These are phyloP conservation scores for Macropus fuliginosus DNA, from an alignment of 2,797 vertebrate species.

Conservation along the genomic window DNA sequence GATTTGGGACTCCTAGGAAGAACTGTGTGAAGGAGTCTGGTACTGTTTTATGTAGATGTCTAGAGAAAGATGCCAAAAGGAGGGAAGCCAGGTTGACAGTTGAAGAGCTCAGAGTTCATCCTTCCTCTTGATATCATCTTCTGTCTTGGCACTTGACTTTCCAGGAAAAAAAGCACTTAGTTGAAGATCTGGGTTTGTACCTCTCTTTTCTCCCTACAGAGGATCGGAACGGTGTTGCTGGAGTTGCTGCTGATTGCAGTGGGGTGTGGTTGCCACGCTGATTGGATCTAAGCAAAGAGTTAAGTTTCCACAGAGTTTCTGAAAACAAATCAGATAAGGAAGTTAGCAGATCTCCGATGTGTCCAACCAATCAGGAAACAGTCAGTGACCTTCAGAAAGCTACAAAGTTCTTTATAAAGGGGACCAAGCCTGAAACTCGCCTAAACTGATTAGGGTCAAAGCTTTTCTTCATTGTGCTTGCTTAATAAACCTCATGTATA, in stretches of 20 bases:
- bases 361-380: too few species aligned
- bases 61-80: background rate
- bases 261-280: background rate
- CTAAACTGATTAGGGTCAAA: too few species aligned
- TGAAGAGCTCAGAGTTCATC: background rate
- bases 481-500: too few species aligned
- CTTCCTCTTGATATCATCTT: background rate
- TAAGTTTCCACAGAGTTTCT: too few species aligned
- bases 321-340: too few species aligned
- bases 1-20: background rate
- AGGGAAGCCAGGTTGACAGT: background rate
- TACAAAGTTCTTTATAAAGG: too few species aligned
- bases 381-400: too few species aligned
- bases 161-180: background rate
- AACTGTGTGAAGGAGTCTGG: background rate
- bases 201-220: background rate
- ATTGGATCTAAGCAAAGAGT: background rate
- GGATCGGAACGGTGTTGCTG: background rate
- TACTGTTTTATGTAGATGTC: background rate
- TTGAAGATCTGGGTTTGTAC: background rate
- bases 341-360: too few species aligned
- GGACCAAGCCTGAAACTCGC: too few species aligned
- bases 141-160: background rate
- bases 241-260: background rate
- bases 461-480: too few species aligned